A percentile compares a stretch with the other conserved stretches of the same genome.
Evolutionary conservation across 2,797 vertebrate species (phyloP).

Genomic region (Morelia viridis): DNA sequence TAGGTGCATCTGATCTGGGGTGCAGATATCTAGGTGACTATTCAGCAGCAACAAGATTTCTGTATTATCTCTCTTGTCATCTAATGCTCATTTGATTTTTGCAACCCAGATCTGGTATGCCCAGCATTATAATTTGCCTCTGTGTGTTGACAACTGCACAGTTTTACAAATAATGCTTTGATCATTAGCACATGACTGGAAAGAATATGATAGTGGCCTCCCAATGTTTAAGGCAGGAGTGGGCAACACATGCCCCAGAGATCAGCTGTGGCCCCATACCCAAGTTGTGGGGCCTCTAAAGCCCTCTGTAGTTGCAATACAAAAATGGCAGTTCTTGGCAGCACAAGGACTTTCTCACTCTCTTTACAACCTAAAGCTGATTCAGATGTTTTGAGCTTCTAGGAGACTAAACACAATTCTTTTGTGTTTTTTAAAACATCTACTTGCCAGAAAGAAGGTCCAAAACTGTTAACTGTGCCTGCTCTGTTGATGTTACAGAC

Average conservation of each 20-base stretch:
- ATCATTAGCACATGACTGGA: no score
- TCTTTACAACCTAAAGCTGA: neutral
- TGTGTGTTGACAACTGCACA: no score
- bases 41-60: no score
- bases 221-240: neutral
- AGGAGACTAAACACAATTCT: neutral
- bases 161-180: no score
- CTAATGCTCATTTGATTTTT: no score
- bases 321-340: neutral
- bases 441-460: neutral
- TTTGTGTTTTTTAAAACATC: neutral
- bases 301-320: neutral
- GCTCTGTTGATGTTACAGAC: neutral
- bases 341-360: neutral
- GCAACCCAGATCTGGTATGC: no score
- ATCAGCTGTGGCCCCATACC: neutral
- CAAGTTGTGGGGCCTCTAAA: neutral
- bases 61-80: no score
- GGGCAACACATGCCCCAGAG: neutral
- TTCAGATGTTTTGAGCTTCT: neutral
- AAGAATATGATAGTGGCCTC: no score
- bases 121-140: no score
- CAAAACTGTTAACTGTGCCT: neutral
- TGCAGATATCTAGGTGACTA: no score
- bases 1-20: no score